These are phyloP conservation scores for Chloroclysta siterata DNA, from an alignment of 2,888 invertebrate species.

Conservation along the genomic window DNA sequence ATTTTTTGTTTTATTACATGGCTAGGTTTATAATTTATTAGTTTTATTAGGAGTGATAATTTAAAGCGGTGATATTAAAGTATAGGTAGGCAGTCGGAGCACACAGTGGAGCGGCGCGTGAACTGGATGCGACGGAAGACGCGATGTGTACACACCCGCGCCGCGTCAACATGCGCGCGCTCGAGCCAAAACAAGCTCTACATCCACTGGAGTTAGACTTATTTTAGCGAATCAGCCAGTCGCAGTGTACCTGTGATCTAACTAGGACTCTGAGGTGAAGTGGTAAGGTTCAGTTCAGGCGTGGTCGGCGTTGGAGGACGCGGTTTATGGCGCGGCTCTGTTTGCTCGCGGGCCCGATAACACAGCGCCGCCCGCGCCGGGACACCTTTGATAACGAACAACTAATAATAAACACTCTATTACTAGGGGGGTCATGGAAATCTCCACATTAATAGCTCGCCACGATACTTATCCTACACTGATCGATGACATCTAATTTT, in stretches of 20 bases:
- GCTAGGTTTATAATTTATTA: too few relatives aligned
- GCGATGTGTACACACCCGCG: constrained; percentile 30
- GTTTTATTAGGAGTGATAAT: too few relatives aligned
- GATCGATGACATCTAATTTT: background rate
- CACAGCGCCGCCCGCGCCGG: constrained; percentile 10
- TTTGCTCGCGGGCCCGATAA: constrained; percentile 43
- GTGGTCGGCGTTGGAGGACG: background rate
- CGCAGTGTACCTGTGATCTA: background rate
- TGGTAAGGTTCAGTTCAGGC: constrained; percentile 14
- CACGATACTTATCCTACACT: background rate
- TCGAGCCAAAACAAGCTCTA: constrained; percentile 17
- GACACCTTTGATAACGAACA: constrained; percentile 27
- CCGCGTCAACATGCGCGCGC: constrained; percentile 22
- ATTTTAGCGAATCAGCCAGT: constrained; percentile 11
- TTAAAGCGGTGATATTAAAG: too few relatives aligned
- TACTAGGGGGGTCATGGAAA: constrained; percentile 10
- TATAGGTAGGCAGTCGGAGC: too few relatives aligned
- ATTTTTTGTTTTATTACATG: too few relatives aligned
- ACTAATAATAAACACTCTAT: constrained; percentile 18
- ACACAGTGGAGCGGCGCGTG: constrained; percentile 28
- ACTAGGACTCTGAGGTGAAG: constrained; percentile 4
- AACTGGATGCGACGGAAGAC: constrained; percentile 31
- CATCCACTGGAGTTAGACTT: constrained; percentile 1
- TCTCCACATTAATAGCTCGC: background rate
- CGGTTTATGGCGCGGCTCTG: constrained; percentile 38